Conservation (phyloP, 2,113 vertebrate species). For the Hystrix cristata region DNA sequence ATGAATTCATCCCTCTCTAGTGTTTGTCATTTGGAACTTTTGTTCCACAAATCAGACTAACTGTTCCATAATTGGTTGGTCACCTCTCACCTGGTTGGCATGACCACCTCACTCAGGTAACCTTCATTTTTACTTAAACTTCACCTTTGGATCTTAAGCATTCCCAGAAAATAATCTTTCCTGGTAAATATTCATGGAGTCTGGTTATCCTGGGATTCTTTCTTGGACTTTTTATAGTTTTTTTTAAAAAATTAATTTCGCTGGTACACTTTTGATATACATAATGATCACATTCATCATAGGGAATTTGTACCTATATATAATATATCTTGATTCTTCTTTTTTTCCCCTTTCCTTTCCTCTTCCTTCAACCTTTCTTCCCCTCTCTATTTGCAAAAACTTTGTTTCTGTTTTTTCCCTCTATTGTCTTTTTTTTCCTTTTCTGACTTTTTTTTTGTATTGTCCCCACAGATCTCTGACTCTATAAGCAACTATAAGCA, state of each 20-base stretch:
- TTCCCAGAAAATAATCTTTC: neutral
- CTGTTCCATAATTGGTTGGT: neutral
- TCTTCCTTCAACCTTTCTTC: neutral
- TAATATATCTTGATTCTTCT: neutral
- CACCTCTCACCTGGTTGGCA: neutral
- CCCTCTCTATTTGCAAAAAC: neutral
- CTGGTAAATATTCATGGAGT: too few relatives aligned
- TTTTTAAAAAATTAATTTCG: neutral
- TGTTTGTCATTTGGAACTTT: neutral
- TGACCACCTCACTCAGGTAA: neutral
- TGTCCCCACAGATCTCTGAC: neutral
- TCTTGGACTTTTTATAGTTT: neutral
- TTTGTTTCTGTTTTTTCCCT: neutral
- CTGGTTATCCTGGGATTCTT: neutral
- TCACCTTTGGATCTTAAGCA: neutral
- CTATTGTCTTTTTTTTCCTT: neutral
- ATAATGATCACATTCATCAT: neutral
- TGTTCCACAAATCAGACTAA: neutral
- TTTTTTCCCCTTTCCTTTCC: neutral
- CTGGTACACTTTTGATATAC: neutral
- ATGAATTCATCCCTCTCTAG: neutral
- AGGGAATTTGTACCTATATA: neutral
- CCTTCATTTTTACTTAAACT: neutral
- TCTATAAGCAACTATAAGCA: neutral
- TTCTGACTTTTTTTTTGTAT: neutral